Evolutionary conservation across 2,888 invertebrate genomes (phyloP), one percentile per base, ranked within the genome.

Genomic region (Argyresthia albistria): DNA sequence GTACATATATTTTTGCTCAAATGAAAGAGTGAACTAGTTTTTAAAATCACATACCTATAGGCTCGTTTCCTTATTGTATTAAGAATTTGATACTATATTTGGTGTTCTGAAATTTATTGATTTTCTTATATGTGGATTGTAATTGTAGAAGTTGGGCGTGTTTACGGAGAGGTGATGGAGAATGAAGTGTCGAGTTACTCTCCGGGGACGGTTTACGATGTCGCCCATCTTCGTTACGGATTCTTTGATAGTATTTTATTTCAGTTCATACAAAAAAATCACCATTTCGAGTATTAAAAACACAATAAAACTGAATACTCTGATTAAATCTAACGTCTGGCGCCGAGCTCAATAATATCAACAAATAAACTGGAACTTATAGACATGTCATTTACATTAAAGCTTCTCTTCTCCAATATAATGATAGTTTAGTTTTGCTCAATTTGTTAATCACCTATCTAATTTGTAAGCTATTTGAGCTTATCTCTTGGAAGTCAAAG

Each of bases 371-470:
- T 14, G 15, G 11, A 42, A 42, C 42, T 43, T 42, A 50, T 25
- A 46, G 35, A 25, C 14, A 37, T 49, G 37, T 11, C 37, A 36
- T 37, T 69, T 69, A 76, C 71, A 73, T 83, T 81, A 80, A 82
- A 83, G 84, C 84, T 79, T 80, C 72, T 75, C 78, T 78, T 76
- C 10, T n/a, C 16, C 12, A 78, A 66, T 25, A 25, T 25, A 25
- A 25, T 25, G 25, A 25, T 25, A 25, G 70, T 72, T 65, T 71
- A 76, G 60, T 61, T 73, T 64, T 73, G 78, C 77, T 77, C 77
- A 86, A 86, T 86, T 86, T 82, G 80, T 84, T 84, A 83, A 79
- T 80, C 76, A 78, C 82, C 86, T 86, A 86, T 86, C 86, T 86
- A 86, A 81, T 67, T 72, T 70, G 76, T 76, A 74, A 77, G 78